Conservation (phyloP, 2,888 invertebrate genomes). For the Erynnis tages region DNA sequence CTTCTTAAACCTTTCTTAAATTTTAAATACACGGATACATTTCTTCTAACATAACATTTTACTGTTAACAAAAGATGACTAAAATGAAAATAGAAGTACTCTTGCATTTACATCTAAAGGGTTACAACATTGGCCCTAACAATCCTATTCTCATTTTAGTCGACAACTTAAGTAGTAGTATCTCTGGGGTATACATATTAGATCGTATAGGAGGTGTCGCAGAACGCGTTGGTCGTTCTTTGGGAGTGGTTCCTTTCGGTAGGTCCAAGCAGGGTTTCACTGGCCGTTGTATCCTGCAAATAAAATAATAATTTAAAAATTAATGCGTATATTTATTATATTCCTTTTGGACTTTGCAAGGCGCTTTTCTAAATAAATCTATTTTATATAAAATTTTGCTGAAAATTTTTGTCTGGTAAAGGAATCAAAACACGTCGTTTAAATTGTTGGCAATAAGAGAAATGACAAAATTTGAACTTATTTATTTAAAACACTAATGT, state of each 20-base stretch:
- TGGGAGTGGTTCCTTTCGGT: background rate
- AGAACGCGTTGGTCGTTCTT: background rate
- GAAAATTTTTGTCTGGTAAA: no score
- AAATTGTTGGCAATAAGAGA: no score
- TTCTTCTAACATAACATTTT: slow-evolving; percentile 7
- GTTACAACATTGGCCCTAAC: slow-evolving; percentile 34
- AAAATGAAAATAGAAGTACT: slow-evolving; percentile 78
- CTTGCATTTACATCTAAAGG: slow-evolving; percentile 19
- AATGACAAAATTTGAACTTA: no score
- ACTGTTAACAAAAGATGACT: slow-evolving; percentile 46
- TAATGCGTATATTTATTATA: no score
- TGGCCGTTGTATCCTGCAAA: slow-evolving; percentile 22
- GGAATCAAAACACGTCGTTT: no score
- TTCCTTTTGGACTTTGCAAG: no score
- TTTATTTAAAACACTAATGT: no score
- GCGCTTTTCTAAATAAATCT: no score
- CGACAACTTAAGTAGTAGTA: slow-evolving; percentile 35
- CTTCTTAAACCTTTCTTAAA: no score
- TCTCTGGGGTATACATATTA: no score
- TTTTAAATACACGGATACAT: background rate
- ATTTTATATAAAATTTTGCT: no score
- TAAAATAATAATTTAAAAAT: background rate
- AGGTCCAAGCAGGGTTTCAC: background rate
- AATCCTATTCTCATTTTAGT: slow-evolving; percentile 79
- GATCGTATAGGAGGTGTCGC: slow-evolving; percentile 23